Evolutionary conservation across 2,888 invertebrate species (phyloP), one percentile per base, ranked within the genome.

Genomic region (Pseudolycoriella hygida): DNA sequence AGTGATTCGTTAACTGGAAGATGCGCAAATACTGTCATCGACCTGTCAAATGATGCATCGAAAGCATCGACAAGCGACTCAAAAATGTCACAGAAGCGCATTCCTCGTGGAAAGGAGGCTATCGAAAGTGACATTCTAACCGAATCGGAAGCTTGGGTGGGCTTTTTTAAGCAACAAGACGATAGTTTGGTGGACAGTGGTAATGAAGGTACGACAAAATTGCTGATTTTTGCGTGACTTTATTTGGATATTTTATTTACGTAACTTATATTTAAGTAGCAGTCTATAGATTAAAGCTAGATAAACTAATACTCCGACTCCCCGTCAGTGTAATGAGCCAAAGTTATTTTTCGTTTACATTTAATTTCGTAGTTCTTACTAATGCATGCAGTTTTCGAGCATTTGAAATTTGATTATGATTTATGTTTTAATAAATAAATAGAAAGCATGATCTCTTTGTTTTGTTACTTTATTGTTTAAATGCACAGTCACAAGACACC

Each of bases 71-170:
- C 15, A 17, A n/a, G 15, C 15, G 20, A n/a, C 46, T 56, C 52
- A 42, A 62, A 50, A 57, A 52, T 34, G 64, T 56, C 42, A 61
- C 34, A 32, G 18, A 43, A 40, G 12, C 3, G n/a, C 11, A 45
- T 39, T 18, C 17, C 43, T 3, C 37, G 42, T 42, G 46, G 43
- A n/a, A 43, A 41, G 37, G 48, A 46, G 10, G 48, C 50, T 6
- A 45, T 52, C 32, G 48, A 44, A 15, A 42, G 32, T 30, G 48
- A 50, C 32, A 25, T 25, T 25, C 30, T 46, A 18, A 37, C 42
- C 5, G 49, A 51, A 43, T 44, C 51, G 2, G 49, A 50, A 39
- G 50, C 49, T 10, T 52, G 52, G 52, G 42, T 50, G 40, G 52
- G 51, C 30, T 52, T 50, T 42, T 50, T 50, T 38, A 48, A 48